Base-by-base conservation (phyloP, 2,797 vertebrate genomes). In the Picus viridis region DNA sequence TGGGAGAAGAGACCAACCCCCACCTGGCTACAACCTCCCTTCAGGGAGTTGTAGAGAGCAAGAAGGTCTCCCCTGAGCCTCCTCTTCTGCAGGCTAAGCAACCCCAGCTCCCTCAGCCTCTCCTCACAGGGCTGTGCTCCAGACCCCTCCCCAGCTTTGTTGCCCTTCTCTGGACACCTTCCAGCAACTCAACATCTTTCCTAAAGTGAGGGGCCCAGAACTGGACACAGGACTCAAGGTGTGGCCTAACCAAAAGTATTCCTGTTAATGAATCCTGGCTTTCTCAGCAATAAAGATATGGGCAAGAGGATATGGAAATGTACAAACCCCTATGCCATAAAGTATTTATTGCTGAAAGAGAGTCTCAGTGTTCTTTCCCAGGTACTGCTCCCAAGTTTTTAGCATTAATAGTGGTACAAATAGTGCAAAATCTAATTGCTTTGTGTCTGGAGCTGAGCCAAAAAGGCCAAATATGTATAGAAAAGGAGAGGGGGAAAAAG, bases 251-350 rank as follows among this genome's bases (percentile, higher is more conserved):
- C 9, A 29, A 79, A 65, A 36, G 3, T 51, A 24, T 69, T 80
- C 30, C 53, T 83, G n/a, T 56, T 87, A 85, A 80, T 17, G 54
- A 78, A 26, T 89, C 53, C 19, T 61, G 59, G 65, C 45, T 90
- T 90, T 56, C 59, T 83, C 22, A 30, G 84, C 71, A 87, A 87
- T 51, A 84, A 71, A 65, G 19, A 26, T 64, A 62, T 3, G 12
- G 47, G 65, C 80, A 91, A 91, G 72, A 73, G 61, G 24, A 45
- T 69, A 77, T 59, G 45, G 81, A 89, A 94, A 78, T 82, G 53
- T 49, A 74, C 11, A 88, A 89, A 88, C 88, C 30, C 18, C 19
- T 32, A n/a, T 32, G 19, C 16, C 32, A 67, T 54, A 70, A 88
- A 73, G 27, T 56, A 57, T 65, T 89, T 86, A 63, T 82, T 70